Conservation (phyloP, 2,113 vertebrate genomes). For the Panthera leo region DNA sequence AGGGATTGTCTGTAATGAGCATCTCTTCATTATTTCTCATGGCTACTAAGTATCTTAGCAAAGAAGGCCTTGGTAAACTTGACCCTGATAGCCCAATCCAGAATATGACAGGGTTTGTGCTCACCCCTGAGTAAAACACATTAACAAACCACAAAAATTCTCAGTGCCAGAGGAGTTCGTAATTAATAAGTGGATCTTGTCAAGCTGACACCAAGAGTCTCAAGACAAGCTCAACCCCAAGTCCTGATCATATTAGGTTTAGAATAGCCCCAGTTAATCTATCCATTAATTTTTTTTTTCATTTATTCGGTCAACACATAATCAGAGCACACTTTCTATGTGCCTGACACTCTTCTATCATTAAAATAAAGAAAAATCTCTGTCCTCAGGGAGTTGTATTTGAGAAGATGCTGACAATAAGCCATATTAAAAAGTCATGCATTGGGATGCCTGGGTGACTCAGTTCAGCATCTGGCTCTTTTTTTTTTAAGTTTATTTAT, state of each 20-base stretch:
- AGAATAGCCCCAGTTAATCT: background rate
- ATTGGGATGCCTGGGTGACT: too few relatives aligned
- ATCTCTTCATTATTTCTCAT: background rate
- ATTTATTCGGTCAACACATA: background rate
- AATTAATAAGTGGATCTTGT: background rate
- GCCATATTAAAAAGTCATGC: background rate
- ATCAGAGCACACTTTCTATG: background rate
- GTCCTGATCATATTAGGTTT: background rate
- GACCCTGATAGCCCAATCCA: background rate
- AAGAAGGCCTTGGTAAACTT: background rate
- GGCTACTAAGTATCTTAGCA: background rate
- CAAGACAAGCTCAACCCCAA: background rate
- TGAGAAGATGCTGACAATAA: background rate
- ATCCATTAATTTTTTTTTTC: background rate
- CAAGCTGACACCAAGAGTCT: background rate
- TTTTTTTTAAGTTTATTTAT: too few relatives aligned
- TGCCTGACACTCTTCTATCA: background rate
- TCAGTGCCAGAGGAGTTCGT: background rate
- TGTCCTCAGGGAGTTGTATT: background rate
- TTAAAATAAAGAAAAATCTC: background rate
- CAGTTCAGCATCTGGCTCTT: too few relatives aligned
- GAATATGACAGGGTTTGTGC: background rate
- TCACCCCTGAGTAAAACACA: background rate
- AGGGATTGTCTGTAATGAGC: background rate
- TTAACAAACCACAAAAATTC: background rate